Evolutionary conservation across 2,888 invertebrate genomes (phyloP), one percentile per base, ranked within the genome.

Genomic region (Epinotia bilunana): DNA sequence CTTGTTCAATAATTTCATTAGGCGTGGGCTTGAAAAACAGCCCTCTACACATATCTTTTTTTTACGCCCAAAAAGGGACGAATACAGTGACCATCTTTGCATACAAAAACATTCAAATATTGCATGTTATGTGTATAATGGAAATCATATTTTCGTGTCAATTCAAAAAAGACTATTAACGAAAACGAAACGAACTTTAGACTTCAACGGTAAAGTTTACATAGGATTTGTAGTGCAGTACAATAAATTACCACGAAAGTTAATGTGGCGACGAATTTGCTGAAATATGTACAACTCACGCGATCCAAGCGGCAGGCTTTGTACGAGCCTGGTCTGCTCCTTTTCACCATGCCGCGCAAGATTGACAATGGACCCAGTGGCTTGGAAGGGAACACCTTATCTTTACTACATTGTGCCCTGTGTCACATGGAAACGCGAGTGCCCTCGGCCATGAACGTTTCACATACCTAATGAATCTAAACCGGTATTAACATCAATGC

Each of bases 301-400:
- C 67, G 23, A 61, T 70, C 67, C 70, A 39, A 62, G n/a, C 46
- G 76, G 80, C 80, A 79, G 83, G 80, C 81, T 84, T 85, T 85
- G 82, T 83, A 84, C 75, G 79, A 83, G 83, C 84, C 83, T 84
- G 80, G 85, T 78, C 79, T 81, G 85, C 82, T 87, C 88, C 89
- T 89, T 88, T 90, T 88, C 89, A 87, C 87, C 86, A 84, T 86
- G 87, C 84, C 85, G 85, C 86, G 78, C 88, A 90, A 90, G 91
- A 91, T 90, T 88, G 89, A 93, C 93, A 93, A 93, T 91, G 86
- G 92, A 88, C 75, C 80, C 90, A 92, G 88, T 93, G 92, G 90
- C 87, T 90, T 83, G 93, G 92, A 93, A 93, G 87, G 89, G 91
- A 84, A 84, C 85, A 90, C 91, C 91, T 93, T 93, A 93, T 93